Conservation (phyloP, 2,888 invertebrate species). For the Cerceris ruficornis region DNA sequence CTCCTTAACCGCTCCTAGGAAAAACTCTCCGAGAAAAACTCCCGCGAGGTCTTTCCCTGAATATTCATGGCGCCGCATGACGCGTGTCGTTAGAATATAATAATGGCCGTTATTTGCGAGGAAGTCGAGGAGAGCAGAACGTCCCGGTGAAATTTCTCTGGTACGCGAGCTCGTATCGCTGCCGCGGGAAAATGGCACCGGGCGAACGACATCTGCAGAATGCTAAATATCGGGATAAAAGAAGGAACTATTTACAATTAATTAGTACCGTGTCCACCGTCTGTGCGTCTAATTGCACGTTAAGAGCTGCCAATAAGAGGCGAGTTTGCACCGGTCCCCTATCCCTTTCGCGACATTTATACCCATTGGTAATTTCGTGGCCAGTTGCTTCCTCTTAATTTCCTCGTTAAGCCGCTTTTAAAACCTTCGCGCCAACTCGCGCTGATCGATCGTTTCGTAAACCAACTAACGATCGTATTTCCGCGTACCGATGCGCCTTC, state of each 20-base stretch:
- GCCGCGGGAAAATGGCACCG: no score
- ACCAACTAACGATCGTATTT: constrained; percentile 54
- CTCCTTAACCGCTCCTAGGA: neutral
- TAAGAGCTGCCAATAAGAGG: constrained; percentile 2
- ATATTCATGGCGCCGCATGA: constrained; percentile 26
- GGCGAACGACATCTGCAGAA: no score
- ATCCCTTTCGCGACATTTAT: constrained; percentile 17
- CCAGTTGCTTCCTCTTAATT: constrained; percentile 42
- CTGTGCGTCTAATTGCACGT: neutral
- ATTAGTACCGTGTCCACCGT: no score
- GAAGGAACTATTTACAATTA: no score
- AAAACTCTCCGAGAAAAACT: constrained; percentile 15
- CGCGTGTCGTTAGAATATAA: constrained; percentile 26
- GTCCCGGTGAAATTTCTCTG: no score
- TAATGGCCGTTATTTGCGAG: constrained; percentile 11
- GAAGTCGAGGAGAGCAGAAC: neutral
- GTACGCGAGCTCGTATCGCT: no score
- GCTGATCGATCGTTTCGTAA: constrained; percentile 62
- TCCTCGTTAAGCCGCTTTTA: constrained; percentile 48
- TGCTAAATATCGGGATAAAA: no score
- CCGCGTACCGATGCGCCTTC: constrained; percentile 38
- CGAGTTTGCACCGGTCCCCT: neutral
- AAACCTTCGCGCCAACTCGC: constrained; percentile 4
- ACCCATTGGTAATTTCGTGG: constrained; percentile 25
- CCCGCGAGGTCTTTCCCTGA: constrained; percentile 7